Conservation (phyloP, 1,140 invertebrate species). For the Scylla paramamosain region DNA sequence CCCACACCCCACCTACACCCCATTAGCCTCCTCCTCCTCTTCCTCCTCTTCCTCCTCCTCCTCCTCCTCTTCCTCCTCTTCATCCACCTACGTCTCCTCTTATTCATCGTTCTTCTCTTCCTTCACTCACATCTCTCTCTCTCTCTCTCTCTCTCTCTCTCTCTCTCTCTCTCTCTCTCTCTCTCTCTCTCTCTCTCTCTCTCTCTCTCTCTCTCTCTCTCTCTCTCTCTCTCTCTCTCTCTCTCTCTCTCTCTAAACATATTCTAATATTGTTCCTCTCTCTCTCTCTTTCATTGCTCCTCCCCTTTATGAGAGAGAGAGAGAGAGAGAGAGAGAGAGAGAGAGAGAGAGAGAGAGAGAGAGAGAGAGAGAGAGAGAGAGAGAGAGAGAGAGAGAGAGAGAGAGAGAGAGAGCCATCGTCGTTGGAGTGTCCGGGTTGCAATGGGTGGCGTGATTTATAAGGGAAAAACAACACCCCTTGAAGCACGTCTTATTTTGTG, state of each 20-base stretch:
- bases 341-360: too few species aligned
- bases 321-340: too few species aligned
- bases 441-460: not conserved
- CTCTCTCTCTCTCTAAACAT: not conserved
- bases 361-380: not conserved
- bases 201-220: not conserved
- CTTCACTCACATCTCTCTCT: too few species aligned
- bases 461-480: not conserved
- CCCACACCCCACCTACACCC: not conserved
- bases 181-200: not conserved
- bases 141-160: not conserved
- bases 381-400: constrained; percentile 21
- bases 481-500: not conserved
- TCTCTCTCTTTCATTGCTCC: too few species aligned
- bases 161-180: not conserved
- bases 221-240: not conserved
- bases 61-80: not conserved
- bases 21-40: not conserved
- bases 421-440: not conserved
- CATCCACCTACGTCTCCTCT: not conserved
- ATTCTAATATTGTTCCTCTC: not conserved
- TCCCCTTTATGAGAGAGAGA: too few species aligned
- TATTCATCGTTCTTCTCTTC: not conserved
- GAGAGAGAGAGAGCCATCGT: not conserved
- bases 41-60: not conserved